phyloP scores from a whole-genome alignment of 2,797 vertebrate species.

The Adrianichthys oophorus region DNA sequence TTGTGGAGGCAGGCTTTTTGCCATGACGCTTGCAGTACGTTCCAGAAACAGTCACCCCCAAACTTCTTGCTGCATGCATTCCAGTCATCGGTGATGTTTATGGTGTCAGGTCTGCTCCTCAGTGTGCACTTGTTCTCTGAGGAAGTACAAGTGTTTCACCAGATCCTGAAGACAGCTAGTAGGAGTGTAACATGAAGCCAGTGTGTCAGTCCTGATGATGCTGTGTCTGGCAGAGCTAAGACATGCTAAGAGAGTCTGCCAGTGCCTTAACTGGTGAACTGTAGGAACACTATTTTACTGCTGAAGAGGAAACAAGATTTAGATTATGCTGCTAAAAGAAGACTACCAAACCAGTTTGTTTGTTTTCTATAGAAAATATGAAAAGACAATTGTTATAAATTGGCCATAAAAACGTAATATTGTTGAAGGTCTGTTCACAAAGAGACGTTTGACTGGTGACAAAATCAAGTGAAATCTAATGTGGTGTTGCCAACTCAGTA shows the following conservation, averaged over 20 bases:
- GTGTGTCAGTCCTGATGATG: slow-evolving; percentile 56
- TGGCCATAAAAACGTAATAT: no score
- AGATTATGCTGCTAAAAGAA: slow-evolving; percentile 28
- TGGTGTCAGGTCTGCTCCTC: slow-evolving; percentile 46
- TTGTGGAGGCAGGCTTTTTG: slow-evolving; percentile 44
- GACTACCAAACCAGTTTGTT: slow-evolving; percentile 1
- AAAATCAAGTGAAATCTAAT: no score
- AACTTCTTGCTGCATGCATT: slow-evolving; percentile 21
- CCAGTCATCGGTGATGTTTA: slow-evolving; percentile 17
- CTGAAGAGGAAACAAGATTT: slow-evolving; percentile 16
- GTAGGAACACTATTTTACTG: slow-evolving; percentile 9
- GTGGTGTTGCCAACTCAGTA: no score
- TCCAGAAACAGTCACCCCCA: slow-evolving; percentile 46
- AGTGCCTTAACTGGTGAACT: slow-evolving; percentile 31
- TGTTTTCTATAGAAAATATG: neutral
- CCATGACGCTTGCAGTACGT: slow-evolving; percentile 58
- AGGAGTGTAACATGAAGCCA: slow-evolving; percentile 35
- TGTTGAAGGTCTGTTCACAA: no score
- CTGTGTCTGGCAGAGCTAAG: slow-evolving; percentile 44
- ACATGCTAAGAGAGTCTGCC: slow-evolving; percentile 41
- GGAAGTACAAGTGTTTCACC: slow-evolving; percentile 33
- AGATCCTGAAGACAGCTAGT: slow-evolving; percentile 44
- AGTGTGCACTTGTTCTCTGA: slow-evolving; percentile 31
- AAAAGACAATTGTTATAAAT: neutral
- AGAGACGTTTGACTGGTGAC: no score